These are phyloP conservation scores for Girardinichthys multiradiatus DNA, from an alignment of 2,113 vertebrate species.

Conservation along the genomic window DNA sequence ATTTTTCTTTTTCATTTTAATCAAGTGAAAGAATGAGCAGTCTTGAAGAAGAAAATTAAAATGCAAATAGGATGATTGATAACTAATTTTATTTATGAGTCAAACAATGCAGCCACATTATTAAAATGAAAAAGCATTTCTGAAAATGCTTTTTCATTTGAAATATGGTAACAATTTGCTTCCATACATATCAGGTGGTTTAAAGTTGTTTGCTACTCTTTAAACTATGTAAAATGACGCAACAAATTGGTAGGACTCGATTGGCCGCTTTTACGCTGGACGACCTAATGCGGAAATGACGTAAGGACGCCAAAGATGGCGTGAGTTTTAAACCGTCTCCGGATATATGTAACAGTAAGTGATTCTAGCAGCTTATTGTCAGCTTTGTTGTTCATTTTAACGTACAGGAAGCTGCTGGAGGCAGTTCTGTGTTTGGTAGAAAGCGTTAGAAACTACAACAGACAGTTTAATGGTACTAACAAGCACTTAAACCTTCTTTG, in stretches of 20 bases:
- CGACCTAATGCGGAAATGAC: constrained; percentile 20
- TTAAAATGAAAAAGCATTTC: too few species aligned
- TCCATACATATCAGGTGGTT: too few species aligned
- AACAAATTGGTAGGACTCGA: not conserved
- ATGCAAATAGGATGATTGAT: too few species aligned
- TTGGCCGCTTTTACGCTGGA: constrained; percentile 19
- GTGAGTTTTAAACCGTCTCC: constrained; percentile 74
- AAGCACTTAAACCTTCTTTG: not conserved
- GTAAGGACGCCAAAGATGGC: constrained; percentile 63
- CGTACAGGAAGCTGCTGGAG: fast-evolving
- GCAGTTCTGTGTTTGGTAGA: fast-evolving
- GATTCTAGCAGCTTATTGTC: not conserved
- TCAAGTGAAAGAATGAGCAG: too few species aligned
- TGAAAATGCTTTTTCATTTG: too few species aligned
- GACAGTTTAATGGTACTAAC: not conserved
- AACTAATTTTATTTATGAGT: too few species aligned
- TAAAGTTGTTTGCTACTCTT: too few species aligned
- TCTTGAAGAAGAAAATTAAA: too few species aligned
- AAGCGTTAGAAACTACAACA: fast-evolving
- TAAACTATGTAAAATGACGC: not conserved
- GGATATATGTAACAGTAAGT: constrained; percentile 16
- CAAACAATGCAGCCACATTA: too few species aligned
- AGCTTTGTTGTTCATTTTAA: not conserved
- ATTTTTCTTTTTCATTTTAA: too few species aligned
- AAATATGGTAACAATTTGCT: too few species aligned